phyloP scores from a whole-genome alignment of 2,888 invertebrate genomes.

The Nemapogon koenigi region DNA sequence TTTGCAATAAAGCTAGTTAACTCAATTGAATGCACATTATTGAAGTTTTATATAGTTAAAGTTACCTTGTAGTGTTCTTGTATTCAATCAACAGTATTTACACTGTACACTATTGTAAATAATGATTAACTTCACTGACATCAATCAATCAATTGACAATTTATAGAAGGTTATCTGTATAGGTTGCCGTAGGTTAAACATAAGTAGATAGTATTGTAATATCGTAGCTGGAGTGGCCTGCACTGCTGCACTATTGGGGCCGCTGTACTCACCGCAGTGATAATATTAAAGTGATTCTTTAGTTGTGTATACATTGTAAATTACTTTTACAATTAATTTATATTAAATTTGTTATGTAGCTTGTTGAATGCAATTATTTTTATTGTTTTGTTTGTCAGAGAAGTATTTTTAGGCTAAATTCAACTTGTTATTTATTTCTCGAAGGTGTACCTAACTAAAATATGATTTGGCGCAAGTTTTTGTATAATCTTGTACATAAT shows the following conservation, averaged over 20 bases:
- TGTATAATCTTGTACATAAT: constrained; percentile 49
- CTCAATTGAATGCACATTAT: constrained; percentile 48
- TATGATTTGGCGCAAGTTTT: constrained; percentile 48
- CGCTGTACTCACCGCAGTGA: constrained; percentile 52
- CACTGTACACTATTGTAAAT: no score
- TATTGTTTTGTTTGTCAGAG: constrained; percentile 61
- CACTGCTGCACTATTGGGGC: no score
- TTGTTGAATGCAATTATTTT: constrained; percentile 65
- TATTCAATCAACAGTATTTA: no score
- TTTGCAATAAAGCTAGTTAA: constrained; percentile 48
- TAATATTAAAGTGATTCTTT: constrained; percentile 53
- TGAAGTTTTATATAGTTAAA: constrained; percentile 28
- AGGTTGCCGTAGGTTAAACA: no score
- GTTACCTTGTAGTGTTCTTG: constrained; percentile 39
- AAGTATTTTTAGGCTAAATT: constrained; percentile 63
- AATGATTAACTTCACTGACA: no score
- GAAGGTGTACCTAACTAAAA: constrained; percentile 57
- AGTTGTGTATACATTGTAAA: constrained; percentile 60
- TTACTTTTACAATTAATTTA: constrained; percentile 61
- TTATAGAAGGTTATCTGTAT: no score
- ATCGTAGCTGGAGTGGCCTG: no score
- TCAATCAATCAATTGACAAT: no score
- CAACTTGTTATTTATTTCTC: constrained; percentile 62
- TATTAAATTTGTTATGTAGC: constrained; percentile 65
- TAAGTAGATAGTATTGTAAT: no score